phyloP scores from a whole-genome alignment of 2,113 vertebrate species.

The Sapayoa aenigma region DNA sequence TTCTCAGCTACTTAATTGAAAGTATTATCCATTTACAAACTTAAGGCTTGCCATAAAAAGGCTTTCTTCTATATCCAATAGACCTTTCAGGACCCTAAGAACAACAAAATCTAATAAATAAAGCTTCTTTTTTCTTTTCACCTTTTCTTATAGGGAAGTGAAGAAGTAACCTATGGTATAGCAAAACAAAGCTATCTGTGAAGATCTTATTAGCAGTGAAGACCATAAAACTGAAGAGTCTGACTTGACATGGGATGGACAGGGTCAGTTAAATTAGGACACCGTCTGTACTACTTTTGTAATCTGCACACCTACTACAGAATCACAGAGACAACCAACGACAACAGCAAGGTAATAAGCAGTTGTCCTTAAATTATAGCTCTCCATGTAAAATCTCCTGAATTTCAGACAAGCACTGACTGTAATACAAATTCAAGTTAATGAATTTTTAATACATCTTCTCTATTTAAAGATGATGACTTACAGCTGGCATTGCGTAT shows the following conservation, averaged over 20 bases:
- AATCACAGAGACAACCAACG: conserved; percentile 5
- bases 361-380: conserved; percentile 58
- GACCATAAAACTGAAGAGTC: conserved; percentile 61
- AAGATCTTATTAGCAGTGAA: conserved; percentile 52
- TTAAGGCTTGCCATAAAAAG: conserved; percentile 73
- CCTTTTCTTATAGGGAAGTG: conserved; percentile 54
- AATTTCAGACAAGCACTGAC: conserved; percentile 57
- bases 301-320: conserved; percentile 34
- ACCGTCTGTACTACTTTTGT: conserved; percentile 32
- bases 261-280: conserved; percentile 61
- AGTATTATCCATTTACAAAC: conserved; percentile 81
- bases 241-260: conserved; percentile 27
- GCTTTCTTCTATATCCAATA: conserved; percentile 71
- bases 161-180: conserved; percentile 56
- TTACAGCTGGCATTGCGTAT: conserved; percentile 66
- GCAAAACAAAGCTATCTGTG: conserved; percentile 60
- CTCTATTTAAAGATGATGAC: conserved; percentile 65
- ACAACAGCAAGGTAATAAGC: conserved; percentile 62
- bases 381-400: conserved; percentile 47
- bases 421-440: conserved; percentile 67
- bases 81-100: conserved; percentile 74
- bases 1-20: conserved; percentile 76
- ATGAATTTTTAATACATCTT: conserved; percentile 66
- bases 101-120: conserved; percentile 80
- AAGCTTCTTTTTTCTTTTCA: conserved; percentile 10